phyloP scores from a whole-genome alignment of 2,888 invertebrate species.

The Acanthopleura granulata region DNA sequence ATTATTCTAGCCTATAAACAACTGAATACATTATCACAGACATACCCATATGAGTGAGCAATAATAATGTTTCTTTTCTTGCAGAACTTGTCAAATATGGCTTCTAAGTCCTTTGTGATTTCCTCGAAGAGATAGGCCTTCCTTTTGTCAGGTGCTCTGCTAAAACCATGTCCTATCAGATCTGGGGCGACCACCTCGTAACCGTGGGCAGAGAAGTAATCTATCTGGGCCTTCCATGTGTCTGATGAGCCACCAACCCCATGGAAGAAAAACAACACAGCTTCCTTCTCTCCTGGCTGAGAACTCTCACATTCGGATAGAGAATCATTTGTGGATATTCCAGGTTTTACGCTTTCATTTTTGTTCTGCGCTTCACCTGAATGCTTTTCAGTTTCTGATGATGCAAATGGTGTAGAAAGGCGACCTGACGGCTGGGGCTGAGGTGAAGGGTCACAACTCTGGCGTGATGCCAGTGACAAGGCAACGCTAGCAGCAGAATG shows the following conservation, averaged over 20 bases:
- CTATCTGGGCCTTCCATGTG: conserved; percentile 75
- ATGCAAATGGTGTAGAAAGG: no score
- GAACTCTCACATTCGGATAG: not conserved
- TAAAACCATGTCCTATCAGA: conserved; percentile 79
- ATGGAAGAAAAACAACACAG: conserved; percentile 76
- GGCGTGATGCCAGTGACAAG: not conserved
- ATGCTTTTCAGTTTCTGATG: not conserved
- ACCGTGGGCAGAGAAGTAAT: conserved; percentile 74
- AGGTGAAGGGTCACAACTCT: not conserved
- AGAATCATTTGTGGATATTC: not conserved
- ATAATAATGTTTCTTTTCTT: conserved; percentile 76
- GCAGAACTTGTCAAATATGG: conserved; percentile 76
- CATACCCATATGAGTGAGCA: conserved; percentile 80
- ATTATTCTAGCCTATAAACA: no score
- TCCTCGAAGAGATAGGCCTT: conserved; percentile 76
- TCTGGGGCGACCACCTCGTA: conserved; percentile 79
- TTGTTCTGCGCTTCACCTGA: not conserved
- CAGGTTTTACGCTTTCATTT: not conserved
- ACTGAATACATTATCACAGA: conserved; percentile 20
- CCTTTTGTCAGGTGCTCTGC: conserved; percentile 74
- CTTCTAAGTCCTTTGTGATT: conserved; percentile 74
- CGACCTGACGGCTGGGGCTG: no score
- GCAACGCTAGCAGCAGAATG: conserved; percentile 10
- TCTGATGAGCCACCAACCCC: conserved; percentile 79
- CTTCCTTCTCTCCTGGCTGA: not conserved